Conservation (phyloP, 2,797 vertebrate species). For the Schizopygopsis malacanthus region DNA sequence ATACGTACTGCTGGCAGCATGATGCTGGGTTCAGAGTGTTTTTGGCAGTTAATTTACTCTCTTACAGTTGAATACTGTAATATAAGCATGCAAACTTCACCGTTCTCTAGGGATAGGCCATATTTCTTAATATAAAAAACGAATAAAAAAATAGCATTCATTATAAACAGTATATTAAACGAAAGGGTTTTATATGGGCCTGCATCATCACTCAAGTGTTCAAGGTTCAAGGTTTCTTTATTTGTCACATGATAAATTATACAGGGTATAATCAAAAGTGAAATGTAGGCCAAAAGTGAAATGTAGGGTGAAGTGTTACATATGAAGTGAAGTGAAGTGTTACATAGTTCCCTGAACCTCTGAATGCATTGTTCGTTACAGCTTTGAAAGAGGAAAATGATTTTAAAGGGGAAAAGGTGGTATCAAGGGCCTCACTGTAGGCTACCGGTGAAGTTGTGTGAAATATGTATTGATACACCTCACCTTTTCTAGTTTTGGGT, state of each 20-base stretch:
- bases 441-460: neutral
- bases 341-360: neutral
- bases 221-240: too few relatives aligned
- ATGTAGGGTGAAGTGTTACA: too few relatives aligned
- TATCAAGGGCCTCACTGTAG: neutral
- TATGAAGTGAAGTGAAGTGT: neutral
- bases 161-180: neutral
- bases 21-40: slow-evolving; percentile 6
- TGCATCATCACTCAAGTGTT: neutral
- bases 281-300: too few relatives aligned
- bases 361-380: neutral
- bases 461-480: neutral
- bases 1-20: slow-evolving; percentile 3
- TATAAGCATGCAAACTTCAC: neutral
- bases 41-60: slow-evolving; percentile 1
- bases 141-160: neutral
- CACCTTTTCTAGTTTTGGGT: neutral
- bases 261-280: too few relatives aligned
- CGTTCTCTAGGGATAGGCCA: neutral
- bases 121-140: neutral
- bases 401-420: neutral
- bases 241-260: too few relatives aligned
- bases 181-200: neutral
- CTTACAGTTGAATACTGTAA: neutral
- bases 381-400: neutral